phyloP scores from a whole-genome alignment of 2,888 invertebrate genomes.

The Apeira syringaria region DNA sequence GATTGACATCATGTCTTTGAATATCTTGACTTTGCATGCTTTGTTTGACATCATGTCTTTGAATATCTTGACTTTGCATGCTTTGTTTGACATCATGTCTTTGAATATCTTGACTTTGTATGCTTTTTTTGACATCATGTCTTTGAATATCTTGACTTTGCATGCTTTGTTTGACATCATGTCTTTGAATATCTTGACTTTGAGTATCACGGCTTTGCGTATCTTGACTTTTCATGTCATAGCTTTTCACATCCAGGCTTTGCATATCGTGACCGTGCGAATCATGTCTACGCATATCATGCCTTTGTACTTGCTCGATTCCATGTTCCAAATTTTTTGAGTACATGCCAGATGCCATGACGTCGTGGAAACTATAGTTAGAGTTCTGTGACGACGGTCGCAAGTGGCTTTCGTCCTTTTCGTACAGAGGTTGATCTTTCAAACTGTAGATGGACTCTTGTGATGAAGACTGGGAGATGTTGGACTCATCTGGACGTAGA shows the following conservation, averaged over 20 bases:
- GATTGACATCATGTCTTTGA: conserved; percentile 1
- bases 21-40: neutral
- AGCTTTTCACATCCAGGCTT: neutral
- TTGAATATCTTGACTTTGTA: conserved; percentile 2
- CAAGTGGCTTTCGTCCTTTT: conserved; percentile 67
- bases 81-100: neutral
- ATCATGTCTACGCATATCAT: neutral
- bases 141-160: neutral
- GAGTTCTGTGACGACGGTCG: conserved; percentile 69
- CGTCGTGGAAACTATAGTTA: conserved; percentile 69
- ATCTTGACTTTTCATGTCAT: neutral
- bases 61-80: neutral
- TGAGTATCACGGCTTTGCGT: neutral
- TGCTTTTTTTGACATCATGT: conserved; percentile 1
- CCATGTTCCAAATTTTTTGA: conserved; percentile 6
- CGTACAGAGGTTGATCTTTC: conserved; percentile 38
- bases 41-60: neutral
- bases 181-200: neutral
- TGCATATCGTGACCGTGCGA: neutral
- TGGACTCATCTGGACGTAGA: conserved; percentile 44
- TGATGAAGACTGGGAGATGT: conserved; percentile 57
- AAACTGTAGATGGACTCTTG: conserved; percentile 56
- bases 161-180: neutral
- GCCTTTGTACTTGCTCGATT: neutral
- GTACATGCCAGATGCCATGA: conserved; percentile 38